Evolutionary conservation across 2,888 invertebrate species (phyloP).

Genomic region (Punctoribates punctum): DNA sequence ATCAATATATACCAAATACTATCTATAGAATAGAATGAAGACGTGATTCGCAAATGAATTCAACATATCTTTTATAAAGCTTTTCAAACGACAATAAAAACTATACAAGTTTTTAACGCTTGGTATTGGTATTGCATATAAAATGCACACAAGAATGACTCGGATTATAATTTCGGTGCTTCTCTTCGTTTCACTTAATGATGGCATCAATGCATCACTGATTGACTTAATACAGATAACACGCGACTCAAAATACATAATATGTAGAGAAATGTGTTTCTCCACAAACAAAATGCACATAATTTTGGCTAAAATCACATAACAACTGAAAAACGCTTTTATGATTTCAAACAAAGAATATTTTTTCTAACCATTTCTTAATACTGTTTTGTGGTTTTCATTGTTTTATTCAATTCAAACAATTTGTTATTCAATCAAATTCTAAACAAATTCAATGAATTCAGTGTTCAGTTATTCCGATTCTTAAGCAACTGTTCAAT

Average conservation of each 20-base stretch:
- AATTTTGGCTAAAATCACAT: not conserved
- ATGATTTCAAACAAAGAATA: constrained; percentile 8
- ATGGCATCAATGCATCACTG: constrained; percentile 36
- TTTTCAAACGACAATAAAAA: not conserved
- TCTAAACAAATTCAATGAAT: not conserved
- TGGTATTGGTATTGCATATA: not conserved
- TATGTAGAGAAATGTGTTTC: not conserved
- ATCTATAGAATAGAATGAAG: constrained; percentile 4
- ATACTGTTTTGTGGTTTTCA: constrained; percentile 13
- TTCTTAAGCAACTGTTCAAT: not conserved
- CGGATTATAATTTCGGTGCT: constrained; percentile 5
- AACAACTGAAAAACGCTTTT: not conserved
- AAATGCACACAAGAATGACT: constrained; percentile 19
- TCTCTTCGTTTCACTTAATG: constrained; percentile 23
- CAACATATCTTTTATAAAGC: not conserved
- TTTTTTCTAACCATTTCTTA: constrained; percentile 8
- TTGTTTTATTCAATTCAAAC: constrained; percentile 4
- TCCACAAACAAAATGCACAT: constrained; percentile 15
- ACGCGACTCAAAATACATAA: constrained; percentile 35
- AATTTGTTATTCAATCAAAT: not conserved
- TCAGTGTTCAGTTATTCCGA: not conserved
- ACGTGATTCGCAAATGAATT: constrained; percentile 22
- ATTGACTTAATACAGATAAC: constrained; percentile 34
- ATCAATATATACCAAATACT: not conserved
- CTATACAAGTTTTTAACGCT: not conserved